Base-by-base conservation (phyloP, 2,113 vertebrate genomes). In the Microcebus griseorufus region DNA sequence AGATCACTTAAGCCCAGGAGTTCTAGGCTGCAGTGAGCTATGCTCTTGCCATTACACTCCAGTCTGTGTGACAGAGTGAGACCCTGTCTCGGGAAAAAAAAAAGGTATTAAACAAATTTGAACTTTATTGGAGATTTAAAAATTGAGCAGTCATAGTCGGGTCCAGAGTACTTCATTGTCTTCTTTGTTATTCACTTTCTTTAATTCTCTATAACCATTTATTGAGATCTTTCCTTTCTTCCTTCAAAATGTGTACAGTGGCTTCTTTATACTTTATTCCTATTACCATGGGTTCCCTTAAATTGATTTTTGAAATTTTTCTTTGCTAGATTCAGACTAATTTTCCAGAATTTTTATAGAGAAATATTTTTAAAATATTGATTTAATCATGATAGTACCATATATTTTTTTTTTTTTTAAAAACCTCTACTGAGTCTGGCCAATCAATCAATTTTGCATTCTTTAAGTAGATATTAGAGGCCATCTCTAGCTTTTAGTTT, bases 331-430 rank as follows among this genome's bases (percentile, higher is more conserved):
- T 93, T 73, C 42, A 90, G 10, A 88, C 7, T 37, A 23, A 67
- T 86, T 93, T 93, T 90, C 72, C 69, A 85, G 65, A 76, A 84
- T 9, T 89, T 93, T 86, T 84, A 42, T 55, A 81, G 82, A 80
- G 55, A 75, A 64, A 6, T 70, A 9, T 65, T 69, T 96, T 76
- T 42, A 16, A 39, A 78, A 48, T 72, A 20, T 2, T 42, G 29
- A n/a, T 90, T 88, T 89, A 88, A 65, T 93, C 23, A 86, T 4
- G 22, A 13, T 39, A n/a, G 14, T 92, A 20, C 25, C 5, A 25
- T 55, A 16, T 51, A 16, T 51, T 80, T 95, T 45, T 45, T 9
- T 51, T 51, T 80, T 95, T 45, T 45, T 9, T 45, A 7, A 7
- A 62, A 34, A 5, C 29, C 27, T 84, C 79, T 2, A n/a, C 17